Conservation (phyloP, 2,797 vertebrate species). For the Astyanax mexicanus region DNA sequence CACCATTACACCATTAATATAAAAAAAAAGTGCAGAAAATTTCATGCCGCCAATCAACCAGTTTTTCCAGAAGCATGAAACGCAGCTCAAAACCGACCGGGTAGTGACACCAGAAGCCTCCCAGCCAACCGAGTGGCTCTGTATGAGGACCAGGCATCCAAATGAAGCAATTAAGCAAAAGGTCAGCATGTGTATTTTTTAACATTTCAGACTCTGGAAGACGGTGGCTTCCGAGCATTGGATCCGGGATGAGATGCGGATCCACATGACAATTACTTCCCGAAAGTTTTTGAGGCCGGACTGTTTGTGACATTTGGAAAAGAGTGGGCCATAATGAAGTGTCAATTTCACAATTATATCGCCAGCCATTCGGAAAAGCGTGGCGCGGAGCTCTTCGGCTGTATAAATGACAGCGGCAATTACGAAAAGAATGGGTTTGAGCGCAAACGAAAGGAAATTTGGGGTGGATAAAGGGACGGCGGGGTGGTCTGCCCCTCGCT, state of each 20-base stretch:
- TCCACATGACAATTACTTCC: constrained; percentile 42
- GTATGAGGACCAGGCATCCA: constrained; percentile 47
- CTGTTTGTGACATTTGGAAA: constrained; percentile 51
- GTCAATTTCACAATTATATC: constrained; percentile 23
- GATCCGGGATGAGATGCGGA: constrained; percentile 23
- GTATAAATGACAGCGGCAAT: constrained; percentile 42
- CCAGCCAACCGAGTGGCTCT: background rate
- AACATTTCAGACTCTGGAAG: constrained; percentile 21
- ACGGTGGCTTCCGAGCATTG: background rate
- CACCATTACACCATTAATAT: constrained; percentile 30
- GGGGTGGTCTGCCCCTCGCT: background rate
- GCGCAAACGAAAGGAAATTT: background rate
- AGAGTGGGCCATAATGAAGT: constrained; percentile 47
- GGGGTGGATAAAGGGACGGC: background rate
- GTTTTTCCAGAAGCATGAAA: constrained; percentile 7
- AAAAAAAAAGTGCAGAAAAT: constrained; percentile 40
- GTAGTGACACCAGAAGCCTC: constrained; percentile 28
- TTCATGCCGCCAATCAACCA: constrained; percentile 45
- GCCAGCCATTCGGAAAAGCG: constrained; percentile 17
- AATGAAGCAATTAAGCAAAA: constrained; percentile 59
- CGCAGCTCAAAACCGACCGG: background rate
- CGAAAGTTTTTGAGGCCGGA: constrained; percentile 42
- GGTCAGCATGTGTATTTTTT: constrained; percentile 46
- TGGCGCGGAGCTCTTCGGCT: constrained; percentile 1
- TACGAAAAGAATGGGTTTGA: constrained; percentile 17